Evolutionary conservation across 2,888 invertebrate species (phyloP).

Genomic region (Epinotia bilunana): DNA sequence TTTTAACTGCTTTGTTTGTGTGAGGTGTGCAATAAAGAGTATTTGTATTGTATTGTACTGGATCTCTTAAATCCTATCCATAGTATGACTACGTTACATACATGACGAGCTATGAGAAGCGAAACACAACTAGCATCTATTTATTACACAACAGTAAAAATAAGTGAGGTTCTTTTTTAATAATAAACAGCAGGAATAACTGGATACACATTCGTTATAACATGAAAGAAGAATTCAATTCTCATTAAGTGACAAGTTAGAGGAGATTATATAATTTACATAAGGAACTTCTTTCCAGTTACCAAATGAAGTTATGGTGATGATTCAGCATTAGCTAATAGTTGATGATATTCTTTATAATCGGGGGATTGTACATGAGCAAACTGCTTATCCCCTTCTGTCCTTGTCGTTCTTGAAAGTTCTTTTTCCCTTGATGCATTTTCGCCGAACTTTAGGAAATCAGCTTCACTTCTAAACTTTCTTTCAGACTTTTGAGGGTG

Average conservation of each 20-base stretch:
- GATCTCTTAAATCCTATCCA: too few species aligned
- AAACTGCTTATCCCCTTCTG: slow-evolving; percentile 52
- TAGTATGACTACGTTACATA: too few species aligned
- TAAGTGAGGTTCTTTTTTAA: too few species aligned
- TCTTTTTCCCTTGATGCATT: slow-evolving; percentile 9
- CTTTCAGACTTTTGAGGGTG: not conserved
- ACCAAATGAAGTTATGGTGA: not conserved
- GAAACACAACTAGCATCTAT: too few species aligned
- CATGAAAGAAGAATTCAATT: too few species aligned
- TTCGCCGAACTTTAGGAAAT: not conserved
- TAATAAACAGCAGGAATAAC: too few species aligned
- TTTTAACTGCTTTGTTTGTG: too few species aligned
- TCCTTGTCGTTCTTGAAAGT: slow-evolving; percentile 44
- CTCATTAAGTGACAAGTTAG: not conserved
- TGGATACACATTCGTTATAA: too few species aligned
- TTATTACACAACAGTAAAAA: too few species aligned
- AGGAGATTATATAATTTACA: slow-evolving; percentile 2
- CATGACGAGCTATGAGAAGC: too few species aligned
- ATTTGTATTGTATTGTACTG: too few species aligned
- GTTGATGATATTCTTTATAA: slow-evolving; percentile 58
- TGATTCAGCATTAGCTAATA: slow-evolving; percentile 36
- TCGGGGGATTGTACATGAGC: slow-evolving; percentile 53
- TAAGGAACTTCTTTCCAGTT: not conserved
- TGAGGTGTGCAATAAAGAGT: too few species aligned
- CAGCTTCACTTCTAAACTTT: not conserved